Conservation (phyloP, 2,113 vertebrate genomes). For the Lutjanus erythropterus region DNA sequence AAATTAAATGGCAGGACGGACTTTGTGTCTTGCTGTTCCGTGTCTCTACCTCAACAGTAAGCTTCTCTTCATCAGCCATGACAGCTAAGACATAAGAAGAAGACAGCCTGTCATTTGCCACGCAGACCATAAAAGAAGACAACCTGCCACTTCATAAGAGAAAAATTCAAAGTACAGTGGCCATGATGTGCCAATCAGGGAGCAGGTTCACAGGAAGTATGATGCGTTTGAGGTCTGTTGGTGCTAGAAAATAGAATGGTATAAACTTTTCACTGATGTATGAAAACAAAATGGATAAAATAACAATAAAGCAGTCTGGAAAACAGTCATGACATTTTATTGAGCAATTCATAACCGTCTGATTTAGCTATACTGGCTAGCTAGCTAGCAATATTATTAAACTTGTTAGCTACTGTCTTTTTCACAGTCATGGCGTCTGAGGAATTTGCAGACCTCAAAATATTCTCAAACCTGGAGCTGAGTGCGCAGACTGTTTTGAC, state of each 20-base stretch:
- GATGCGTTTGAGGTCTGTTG: neutral
- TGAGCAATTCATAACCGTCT: neutral
- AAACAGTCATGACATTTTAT: neutral
- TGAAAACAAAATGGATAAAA: neutral
- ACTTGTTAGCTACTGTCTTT: neutral
- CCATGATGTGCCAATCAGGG: slow-evolving; percentile 18
- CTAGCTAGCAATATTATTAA: too few species aligned
- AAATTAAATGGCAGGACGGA: neutral
- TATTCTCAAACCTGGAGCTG: neutral
- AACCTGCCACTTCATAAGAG: slow-evolving; percentile 3
- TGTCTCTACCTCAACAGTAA: neutral
- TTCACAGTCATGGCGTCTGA: neutral
- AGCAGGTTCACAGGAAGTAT: neutral
- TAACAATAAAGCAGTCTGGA: neutral
- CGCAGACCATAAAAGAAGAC: neutral
- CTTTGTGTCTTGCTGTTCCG: neutral
- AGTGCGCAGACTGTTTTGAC: slow-evolving; percentile 15
- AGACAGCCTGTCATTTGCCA: slow-evolving; percentile 24
- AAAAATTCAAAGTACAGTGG: neutral
- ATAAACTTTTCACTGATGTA: neutral
- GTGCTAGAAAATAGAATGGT: slow-evolving; percentile 6
- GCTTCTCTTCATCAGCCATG: neutral
- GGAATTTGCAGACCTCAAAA: neutral
- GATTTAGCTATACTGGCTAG: neutral
- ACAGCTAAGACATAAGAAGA: slow-evolving; percentile 17